These are phyloP conservation scores for Brachyptera risi DNA, from an alignment of 2,888 invertebrate genomes.

Conservation along the genomic window DNA sequence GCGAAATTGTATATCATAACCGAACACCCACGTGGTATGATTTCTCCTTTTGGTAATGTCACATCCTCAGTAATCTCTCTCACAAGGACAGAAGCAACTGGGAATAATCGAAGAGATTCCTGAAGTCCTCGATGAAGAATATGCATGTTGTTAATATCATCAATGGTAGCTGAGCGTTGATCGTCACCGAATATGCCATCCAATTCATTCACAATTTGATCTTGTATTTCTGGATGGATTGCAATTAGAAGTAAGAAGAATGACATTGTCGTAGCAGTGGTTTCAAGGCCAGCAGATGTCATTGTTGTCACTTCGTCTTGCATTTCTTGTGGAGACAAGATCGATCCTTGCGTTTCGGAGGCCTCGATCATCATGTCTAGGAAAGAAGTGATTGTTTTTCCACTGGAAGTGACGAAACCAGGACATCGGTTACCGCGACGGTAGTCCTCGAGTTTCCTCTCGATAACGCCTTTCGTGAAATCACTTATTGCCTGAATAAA, in stretches of 20 bases:
- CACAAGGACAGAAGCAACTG: not conserved
- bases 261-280: conserved; percentile 26
- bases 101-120: not conserved
- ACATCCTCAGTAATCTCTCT: not conserved
- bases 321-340: conserved; percentile 25
- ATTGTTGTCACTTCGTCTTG: conserved; percentile 32
- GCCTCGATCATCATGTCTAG: not conserved
- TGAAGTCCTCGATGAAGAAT: not conserved
- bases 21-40: not conserved
- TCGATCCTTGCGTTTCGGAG: conserved; percentile 2
- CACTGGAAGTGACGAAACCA: not conserved
- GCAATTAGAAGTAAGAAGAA: conserved; percentile 31
- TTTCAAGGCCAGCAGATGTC: conserved; percentile 33
- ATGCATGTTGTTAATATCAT: not conserved
- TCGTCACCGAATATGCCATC: not conserved
- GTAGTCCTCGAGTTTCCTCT: not conserved
- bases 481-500: no score
- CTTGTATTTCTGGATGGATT: conserved; percentile 26
- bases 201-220: not conserved
- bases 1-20: not conserved
- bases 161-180: not conserved
- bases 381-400: not conserved
- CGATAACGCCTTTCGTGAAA: not conserved
- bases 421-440: not conserved
- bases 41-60: not conserved